A percentile compares a stretch with the other conserved stretches of the same genome.
Conservation (phyloP, 2,888 invertebrate species). For the Acanthoscelides obtectus region DNA sequence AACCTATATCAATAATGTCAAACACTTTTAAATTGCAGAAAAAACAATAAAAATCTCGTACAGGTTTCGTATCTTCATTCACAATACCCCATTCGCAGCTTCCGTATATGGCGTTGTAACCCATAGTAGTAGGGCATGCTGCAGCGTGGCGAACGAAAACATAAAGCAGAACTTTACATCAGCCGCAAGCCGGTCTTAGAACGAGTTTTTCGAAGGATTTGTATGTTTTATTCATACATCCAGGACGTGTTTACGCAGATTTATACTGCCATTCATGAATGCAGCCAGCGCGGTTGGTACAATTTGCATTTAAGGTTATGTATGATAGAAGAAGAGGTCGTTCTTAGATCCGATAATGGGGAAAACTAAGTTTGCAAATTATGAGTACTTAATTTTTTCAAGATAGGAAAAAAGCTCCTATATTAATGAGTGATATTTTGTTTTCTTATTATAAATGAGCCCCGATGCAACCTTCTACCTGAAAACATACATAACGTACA, state of each 20-base stretch:
- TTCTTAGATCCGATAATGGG: no score
- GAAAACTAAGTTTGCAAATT: no score
- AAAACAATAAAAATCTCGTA: background rate
- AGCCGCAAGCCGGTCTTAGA: background rate
- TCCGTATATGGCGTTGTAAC: background rate
- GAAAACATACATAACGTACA: no score
- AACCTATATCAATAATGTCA: no score
- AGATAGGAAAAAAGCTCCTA: no score
- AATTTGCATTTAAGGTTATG: background rate
- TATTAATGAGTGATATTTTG: no score
- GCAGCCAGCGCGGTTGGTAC: background rate
- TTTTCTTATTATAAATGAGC: no score
- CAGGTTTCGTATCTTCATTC: background rate
- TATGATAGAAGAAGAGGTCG: background rate
- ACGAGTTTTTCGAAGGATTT: background rate
- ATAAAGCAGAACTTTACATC: background rate
- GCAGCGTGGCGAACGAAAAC: background rate
- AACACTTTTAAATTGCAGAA: background rate
- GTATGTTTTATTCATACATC: background rate
- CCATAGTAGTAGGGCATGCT: background rate
- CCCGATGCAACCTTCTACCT: no score
- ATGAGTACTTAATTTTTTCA: no score
- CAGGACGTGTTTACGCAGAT: background rate
- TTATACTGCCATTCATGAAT: background rate
- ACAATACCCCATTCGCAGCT: background rate